phyloP scores from a whole-genome alignment of 2,797 vertebrate species.

The Hephaestus fuliginosus region DNA sequence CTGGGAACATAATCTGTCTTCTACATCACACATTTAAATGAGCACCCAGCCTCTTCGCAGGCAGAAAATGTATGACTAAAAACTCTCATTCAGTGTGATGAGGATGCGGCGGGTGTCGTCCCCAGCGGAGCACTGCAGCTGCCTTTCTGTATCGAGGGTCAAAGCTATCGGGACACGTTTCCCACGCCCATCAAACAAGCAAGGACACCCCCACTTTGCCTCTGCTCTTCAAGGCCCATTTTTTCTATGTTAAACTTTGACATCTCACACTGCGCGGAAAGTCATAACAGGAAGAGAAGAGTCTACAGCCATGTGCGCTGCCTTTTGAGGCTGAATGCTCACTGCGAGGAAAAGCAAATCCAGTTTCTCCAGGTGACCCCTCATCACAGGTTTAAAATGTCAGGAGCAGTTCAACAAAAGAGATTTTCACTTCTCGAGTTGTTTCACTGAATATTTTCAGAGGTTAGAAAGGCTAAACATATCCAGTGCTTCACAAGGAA shows the following conservation, averaged over 20 bases:
- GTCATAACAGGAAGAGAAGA: constrained; percentile 11
- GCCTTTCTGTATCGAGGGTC: constrained; percentile 40
- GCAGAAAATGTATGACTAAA: constrained; percentile 10
- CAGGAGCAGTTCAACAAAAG: not conserved
- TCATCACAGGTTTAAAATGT: not conserved
- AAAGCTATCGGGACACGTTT: constrained; percentile 49
- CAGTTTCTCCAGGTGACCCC: not conserved
- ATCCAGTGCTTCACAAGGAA: not conserved
- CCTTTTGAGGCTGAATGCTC: not conserved
- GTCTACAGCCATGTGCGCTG: not conserved
- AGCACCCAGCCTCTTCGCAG: constrained; percentile 2
- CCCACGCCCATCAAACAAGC: constrained; percentile 40
- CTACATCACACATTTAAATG: not conserved
- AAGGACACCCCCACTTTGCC: constrained; percentile 11
- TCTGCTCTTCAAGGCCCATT: constrained; percentile 14
- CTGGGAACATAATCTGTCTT: constrained; percentile 12
- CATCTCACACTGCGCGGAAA: constrained; percentile 16
- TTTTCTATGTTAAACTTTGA: constrained; percentile 5
- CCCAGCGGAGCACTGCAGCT: constrained; percentile 60
- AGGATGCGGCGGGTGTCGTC: constrained; percentile 43
- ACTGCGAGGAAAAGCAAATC: not conserved
- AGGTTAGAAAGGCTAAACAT: not conserved
- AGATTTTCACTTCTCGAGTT: not conserved
- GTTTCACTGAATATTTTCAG: not conserved
- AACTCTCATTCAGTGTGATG: constrained; percentile 13